Conservation (phyloP, 2,888 invertebrate species). For the Drosophila robusta region DNA sequence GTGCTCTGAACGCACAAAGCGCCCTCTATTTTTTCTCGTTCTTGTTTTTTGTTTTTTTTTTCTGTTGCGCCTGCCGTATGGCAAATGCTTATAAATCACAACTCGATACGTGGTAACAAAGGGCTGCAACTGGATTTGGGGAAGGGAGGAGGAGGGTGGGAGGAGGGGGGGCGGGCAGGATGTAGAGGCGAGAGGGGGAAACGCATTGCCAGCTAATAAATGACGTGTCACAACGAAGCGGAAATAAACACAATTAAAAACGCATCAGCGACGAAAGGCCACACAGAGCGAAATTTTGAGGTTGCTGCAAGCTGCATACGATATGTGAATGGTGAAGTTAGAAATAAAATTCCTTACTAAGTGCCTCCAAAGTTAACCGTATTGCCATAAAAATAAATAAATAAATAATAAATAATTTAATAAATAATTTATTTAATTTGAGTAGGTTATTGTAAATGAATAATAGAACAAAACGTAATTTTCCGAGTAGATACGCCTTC, state of each 20-base stretch:
- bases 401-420: too few species aligned
- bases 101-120: conserved; percentile 48
- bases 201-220: conserved; percentile 64
- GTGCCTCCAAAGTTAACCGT: too few species aligned
- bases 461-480: too few species aligned
- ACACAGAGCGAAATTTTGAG: conserved; percentile 7
- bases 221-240: conserved; percentile 75
- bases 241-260: conserved; percentile 82
- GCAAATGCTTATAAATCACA: conserved; percentile 58
- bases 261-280: conserved; percentile 70
- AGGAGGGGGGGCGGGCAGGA: neutral
- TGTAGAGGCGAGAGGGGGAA: neutral
- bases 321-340: too few species aligned
- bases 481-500: too few species aligned
- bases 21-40: neutral
- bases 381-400: too few species aligned
- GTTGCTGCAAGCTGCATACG: conserved; percentile 12
- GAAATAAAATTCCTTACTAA: too few species aligned
- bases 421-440: too few species aligned
- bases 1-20: conserved; percentile 30
- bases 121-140: conserved; percentile 11
- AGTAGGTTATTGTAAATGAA: too few species aligned
- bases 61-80: conserved; percentile 10
- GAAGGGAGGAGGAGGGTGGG: too few species aligned
- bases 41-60: neutral